Base-by-base conservation (phyloP, 92 coral and sea anemone genomes). In the Galaxea fascicularis region DNA sequence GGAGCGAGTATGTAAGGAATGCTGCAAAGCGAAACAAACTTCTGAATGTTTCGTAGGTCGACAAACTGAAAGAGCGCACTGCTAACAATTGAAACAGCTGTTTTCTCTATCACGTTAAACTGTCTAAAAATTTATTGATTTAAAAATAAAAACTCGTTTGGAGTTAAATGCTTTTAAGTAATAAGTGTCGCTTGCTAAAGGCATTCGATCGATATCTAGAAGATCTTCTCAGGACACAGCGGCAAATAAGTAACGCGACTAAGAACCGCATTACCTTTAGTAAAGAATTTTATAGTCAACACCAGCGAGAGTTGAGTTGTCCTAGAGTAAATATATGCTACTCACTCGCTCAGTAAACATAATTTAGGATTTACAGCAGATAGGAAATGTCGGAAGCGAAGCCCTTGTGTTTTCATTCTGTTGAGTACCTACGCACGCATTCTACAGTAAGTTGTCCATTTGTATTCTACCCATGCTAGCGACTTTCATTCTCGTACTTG, bases 51-150 rank as follows among this genome's bases (percentile, higher is more conserved):
- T 44, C 24, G 29, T 0, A 77, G 82, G 22, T 22, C n/a, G 64
- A 63, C 41, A 17, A 25, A 15, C 69, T 15, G 26, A 27, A 30
- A 35, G 54, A 68, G 72, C 31, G 39, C 46, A 26, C 41, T 18
- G 64, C 17, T 26, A 27, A 67, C 54, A 78, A 78, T 46, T 39
- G 46, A 25, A 15, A 53, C 84, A 79, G 84, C 84, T 79, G 84
- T 39, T 46, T 51, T 67, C 51, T 51, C 31, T 3, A 46, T 41
- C 84, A 65, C 16, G 84, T 79, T 51, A 47, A 46, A 29, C 51
- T 51, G 47, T n/a, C 27, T 10, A 35, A 39, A 72, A 78, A 41
- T 46, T 75, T 30, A 17, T 67, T 79, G 53, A 49, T 17, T 52
- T 59, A 41, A 47, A 41, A 63, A 44, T 28, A 41, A 21, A 44